Evolutionary conservation across 1,140 invertebrate species (phyloP).

Genomic region (Trichogramma pretiosum): DNA sequence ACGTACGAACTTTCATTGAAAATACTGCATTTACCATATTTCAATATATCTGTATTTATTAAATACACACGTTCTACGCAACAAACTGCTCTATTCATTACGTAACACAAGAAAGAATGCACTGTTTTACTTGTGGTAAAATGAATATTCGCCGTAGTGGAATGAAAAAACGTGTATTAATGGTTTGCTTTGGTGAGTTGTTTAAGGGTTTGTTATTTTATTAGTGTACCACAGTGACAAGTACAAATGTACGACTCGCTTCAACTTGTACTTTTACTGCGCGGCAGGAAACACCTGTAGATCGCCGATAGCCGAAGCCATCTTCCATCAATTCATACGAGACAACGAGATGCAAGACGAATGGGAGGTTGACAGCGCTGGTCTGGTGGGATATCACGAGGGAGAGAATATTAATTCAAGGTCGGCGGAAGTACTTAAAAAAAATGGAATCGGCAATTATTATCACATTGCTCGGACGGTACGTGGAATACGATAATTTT

Average conservation of each 20-base stretch:
- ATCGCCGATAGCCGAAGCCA: conserved; percentile 84
- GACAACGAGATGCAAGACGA: conserved; percentile 49
- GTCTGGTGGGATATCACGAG: conserved; percentile 70
- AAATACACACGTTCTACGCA: too few relatives aligned
- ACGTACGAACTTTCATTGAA: too few relatives aligned
- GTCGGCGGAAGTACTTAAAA: conserved; percentile 59
- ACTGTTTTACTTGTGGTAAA: too few relatives aligned
- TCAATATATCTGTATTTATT: too few relatives aligned
- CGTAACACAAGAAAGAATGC: too few relatives aligned
- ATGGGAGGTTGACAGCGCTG: conserved; percentile 82
- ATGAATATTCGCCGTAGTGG: too few relatives aligned
- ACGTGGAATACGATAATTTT: conserved; percentile 15
- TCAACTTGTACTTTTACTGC: conserved; percentile 37
- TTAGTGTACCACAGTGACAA: too few relatives aligned
- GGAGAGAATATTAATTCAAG: conserved; percentile 69
- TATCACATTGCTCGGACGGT: conserved; percentile 67
- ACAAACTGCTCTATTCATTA: too few relatives aligned
- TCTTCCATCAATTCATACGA: conserved; percentile 64
- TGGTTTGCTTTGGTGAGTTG: conserved; percentile 48
- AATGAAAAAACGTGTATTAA: conserved; percentile 39
- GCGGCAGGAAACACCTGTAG: conserved; percentile 86
- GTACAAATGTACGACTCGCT: too few relatives aligned
- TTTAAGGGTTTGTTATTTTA: too few relatives aligned
- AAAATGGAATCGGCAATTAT: conserved; percentile 60
- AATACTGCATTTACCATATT: too few relatives aligned